A percentile compares a stretch with the other conserved stretches of the same genome.
phyloP scores from a whole-genome alignment of 1,140 invertebrate genomes.

The Lysiphlebus fabarum region DNA sequence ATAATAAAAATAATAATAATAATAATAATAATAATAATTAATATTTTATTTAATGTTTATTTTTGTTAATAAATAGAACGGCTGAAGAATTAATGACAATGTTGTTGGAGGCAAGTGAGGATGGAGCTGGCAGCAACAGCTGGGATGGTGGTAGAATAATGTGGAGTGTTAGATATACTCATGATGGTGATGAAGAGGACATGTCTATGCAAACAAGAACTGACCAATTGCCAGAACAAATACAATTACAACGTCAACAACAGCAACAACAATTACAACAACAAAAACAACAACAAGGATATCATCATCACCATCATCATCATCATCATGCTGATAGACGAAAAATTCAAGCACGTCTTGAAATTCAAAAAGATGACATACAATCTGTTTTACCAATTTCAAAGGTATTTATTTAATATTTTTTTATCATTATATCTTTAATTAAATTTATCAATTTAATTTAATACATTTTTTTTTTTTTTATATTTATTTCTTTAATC shows the following conservation, averaged over 20 bases:
- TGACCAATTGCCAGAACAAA: slow-evolving; percentile 44
- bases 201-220: slow-evolving; percentile 39
- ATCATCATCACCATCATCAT: slow-evolving; percentile 51
- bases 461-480: not conserved
- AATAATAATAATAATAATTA: not conserved
- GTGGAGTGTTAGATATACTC: slow-evolving; percentile 73
- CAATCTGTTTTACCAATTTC: slow-evolving; percentile 91
- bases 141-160: slow-evolving; percentile 77
- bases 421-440: not conserved
- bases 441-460: too few species aligned
- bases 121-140: slow-evolving; percentile 67
- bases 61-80: slow-evolving; percentile 55
- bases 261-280: slow-evolving; percentile 50
- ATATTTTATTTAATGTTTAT: too few species aligned
- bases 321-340: slow-evolving; percentile 60
- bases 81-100: slow-evolving; percentile 84
- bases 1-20: too few species aligned
- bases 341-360: slow-evolving; percentile 76
- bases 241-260: slow-evolving; percentile 35
- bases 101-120: slow-evolving; percentile 84
- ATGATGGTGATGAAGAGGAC: slow-evolving; percentile 61
- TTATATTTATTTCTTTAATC: not conserved
- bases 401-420: slow-evolving; percentile 65
- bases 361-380: slow-evolving; percentile 91
- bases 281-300: slow-evolving; percentile 40